Base-by-base conservation (phyloP, 2,797 vertebrate genomes). In the Scolopax bukidnonensis region DNA sequence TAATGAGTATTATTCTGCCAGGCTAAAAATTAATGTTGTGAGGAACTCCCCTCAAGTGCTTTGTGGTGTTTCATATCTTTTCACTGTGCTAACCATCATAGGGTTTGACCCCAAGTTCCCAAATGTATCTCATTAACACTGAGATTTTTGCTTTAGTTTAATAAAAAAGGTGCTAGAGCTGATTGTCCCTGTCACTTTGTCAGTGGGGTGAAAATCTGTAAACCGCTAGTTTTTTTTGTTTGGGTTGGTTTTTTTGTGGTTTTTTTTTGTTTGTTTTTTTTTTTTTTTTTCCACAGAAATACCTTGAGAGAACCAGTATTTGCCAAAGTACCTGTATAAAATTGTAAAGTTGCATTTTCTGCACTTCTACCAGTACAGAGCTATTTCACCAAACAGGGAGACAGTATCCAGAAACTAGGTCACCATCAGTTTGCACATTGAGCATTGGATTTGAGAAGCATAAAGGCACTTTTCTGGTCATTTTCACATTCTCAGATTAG, bases 1-100 rank as follows among this genome's bases (percentile, higher is more conserved):
- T 97, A 97, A 97, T 97, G 97, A 97, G 90, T 89, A 97, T 97
- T 96, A 96, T 95, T 96, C 95, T 96, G 96, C 96, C 93, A 97
- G 93, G 94, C 96, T 97, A 97, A 95, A 96, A 97, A 96, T 97
- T 97, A 97, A 97, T 97, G 97, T 97, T 97, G 96, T 97, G 96
- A 97, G 93, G 79, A 97, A 92, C 90, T 96, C 90, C 95, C 92
- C 95, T 97, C 80, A 87, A 97, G 96, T 94, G 89, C 82, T 97
- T 93, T 97, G 88, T 93, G 93, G 79, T 96, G 73, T 97, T 97
- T 94, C 77, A 33, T 95, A 70, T 95, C 74, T 96, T 96, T 95
- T 96, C 87, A 71, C 79, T 73, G 74, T 95, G 69, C 85, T 97
- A 96, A 71, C 90, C 11, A 5, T 94, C 50, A 47, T 10, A 93